These are phyloP conservation scores for Zeugodacus cucurbitae DNA, from an alignment of 1,140 invertebrate genomes.

Conservation along the genomic window DNA sequence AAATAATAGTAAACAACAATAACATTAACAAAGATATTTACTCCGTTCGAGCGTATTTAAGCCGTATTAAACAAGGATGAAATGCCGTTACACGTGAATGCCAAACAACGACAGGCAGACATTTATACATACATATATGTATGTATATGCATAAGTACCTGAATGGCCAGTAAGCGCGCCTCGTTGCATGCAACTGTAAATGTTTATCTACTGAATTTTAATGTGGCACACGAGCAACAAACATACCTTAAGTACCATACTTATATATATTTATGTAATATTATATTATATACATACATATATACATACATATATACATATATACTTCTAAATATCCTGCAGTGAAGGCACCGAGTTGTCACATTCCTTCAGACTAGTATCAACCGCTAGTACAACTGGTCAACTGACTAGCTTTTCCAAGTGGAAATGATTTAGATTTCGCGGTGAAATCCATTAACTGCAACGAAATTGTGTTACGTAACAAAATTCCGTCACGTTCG, in stretches of 20 bases:
- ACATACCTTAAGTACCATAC: neutral
- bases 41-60: slow-evolving; percentile 18
- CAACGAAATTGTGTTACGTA: too few species aligned
- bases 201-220: neutral
- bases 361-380: too few species aligned
- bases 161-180: neutral
- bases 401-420: too few species aligned
- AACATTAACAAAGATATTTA: neutral
- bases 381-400: too few species aligned
- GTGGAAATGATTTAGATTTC: too few species aligned
- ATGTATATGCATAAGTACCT: neutral
- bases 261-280: neutral
- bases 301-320: too few species aligned
- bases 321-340: neutral
- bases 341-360: too few species aligned
- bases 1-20: slow-evolving; percentile 33
- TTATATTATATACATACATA: too few species aligned
- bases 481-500: too few species aligned
- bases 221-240: neutral
- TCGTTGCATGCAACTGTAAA: neutral
- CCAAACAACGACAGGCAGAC: neutral
- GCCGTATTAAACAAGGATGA: slow-evolving; percentile 30
- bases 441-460: too few species aligned
- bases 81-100: slow-evolving; percentile 2
- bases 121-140: neutral